Evolutionary conservation across 2,113 vertebrate species (phyloP).

Genomic region (Poeciliopsis prolifica): DNA sequence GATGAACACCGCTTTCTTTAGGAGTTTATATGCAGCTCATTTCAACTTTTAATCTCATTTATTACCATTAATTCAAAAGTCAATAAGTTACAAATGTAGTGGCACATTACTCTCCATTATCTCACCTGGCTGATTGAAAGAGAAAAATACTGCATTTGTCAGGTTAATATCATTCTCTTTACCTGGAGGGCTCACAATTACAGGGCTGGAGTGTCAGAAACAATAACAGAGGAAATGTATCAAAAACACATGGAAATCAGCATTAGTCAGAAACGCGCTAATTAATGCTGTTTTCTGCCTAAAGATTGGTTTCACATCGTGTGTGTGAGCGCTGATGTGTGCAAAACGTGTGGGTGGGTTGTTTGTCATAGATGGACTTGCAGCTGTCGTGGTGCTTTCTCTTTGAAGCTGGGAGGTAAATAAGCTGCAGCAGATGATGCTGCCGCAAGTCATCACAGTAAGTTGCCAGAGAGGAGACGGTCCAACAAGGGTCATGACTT

Average conservation of each 20-base stretch:
- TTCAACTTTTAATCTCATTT: constrained; percentile 71
- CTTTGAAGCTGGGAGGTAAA: constrained; percentile 71
- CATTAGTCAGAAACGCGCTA: constrained; percentile 51
- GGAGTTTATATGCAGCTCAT: constrained; percentile 57
- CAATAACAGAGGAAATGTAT: constrained; percentile 61
- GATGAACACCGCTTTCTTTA: constrained; percentile 1
- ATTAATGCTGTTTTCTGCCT: constrained; percentile 50
- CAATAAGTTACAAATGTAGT: constrained; percentile 64
- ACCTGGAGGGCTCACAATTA: constrained; percentile 64
- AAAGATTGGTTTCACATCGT: constrained; percentile 48
- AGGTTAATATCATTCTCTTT: constrained; percentile 61
- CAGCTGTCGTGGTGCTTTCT: constrained; percentile 51
- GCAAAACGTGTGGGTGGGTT: constrained; percentile 33
- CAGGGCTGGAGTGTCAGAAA: constrained; percentile 51
- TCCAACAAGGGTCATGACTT: constrained; percentile 37
- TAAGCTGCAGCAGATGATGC: constrained; percentile 61
- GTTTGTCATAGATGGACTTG: constrained; percentile 54
- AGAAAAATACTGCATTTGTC: constrained; percentile 62
- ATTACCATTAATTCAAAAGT: constrained; percentile 68
- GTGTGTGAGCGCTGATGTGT: constrained; percentile 9
- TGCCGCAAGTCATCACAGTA: constrained; percentile 62
- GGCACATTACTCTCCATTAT: constrained; percentile 72
- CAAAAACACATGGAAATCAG: constrained; percentile 54
- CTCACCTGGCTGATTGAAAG: constrained; percentile 63
- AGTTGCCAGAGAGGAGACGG: constrained; percentile 27